Conservation (phyloP, 2,888 invertebrate genomes). For the Chorisops tibialis region DNA sequence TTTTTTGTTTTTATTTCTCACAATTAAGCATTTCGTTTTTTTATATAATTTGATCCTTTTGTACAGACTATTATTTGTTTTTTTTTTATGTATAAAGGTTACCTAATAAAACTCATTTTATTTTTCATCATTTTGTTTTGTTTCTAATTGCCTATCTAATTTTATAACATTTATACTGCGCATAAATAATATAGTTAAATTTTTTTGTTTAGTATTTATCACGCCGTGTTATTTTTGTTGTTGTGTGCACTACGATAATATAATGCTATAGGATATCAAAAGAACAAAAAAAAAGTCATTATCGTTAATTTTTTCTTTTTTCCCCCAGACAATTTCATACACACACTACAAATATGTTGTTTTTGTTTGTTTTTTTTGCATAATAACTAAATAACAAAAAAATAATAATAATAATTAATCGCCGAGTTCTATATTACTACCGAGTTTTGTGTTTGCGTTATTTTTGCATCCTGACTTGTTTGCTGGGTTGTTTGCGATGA, state of each 20-base stretch:
- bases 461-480: slow-evolving; percentile 33
- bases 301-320: background rate
- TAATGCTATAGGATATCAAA: background rate
- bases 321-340: background rate
- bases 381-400: background rate
- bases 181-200: slow-evolving; percentile 1
- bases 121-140: slow-evolving; percentile 41
- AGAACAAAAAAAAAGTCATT: background rate
- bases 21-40: background rate
- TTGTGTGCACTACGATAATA: background rate
- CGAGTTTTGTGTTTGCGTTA: slow-evolving; percentile 41
- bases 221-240: background rate
- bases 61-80: background rate
- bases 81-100: background rate
- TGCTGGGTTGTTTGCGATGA: slow-evolving; percentile 37
- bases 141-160: slow-evolving; percentile 15
- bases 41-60: slow-evolving; percentile 8
- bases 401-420: slow-evolving; percentile 2
- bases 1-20: background rate
- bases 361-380: background rate
- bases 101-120: slow-evolving; percentile 45
- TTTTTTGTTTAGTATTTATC: background rate
- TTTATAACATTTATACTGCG: slow-evolving; percentile 4
- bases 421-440: slow-evolving; percentile 42
- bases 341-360: background rate